Base-by-base conservation (phyloP, 2,888 invertebrate species). In the Platynereis dumerilii region DNA sequence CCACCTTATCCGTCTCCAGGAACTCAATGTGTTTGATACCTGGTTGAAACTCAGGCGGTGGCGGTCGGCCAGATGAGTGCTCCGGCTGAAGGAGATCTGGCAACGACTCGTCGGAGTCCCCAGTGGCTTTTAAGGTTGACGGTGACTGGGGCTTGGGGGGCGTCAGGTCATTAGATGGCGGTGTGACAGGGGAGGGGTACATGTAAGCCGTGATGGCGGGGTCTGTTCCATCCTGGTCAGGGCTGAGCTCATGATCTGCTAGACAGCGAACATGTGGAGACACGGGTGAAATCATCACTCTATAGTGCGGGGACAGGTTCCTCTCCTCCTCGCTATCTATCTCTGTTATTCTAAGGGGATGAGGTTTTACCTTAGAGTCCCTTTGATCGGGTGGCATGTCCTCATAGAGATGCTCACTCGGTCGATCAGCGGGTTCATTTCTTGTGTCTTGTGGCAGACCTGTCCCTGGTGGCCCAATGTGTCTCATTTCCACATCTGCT, bases 91-190 rank as follows among this genome's bases (percentile, higher is more conserved):
- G 5, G 34, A 34, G 34, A 12, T 34, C 34, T 7, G 34, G 12
- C 34, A 34, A 34, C 12, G 34, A 34, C 34, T 34, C 34, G 34
- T 34, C 34, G 7, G 34, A 34, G 34, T 34, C 34, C 12, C 34
- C 34, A 12, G 34, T 34, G 34, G 34, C 34, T 34, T 34, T 34
- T 34, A 48, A 48, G 0, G 78, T n/a, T 10, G 69, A 80, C 0
- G 81, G 81, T 2, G 81, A 81, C 56, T 77, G 78, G 17, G 81
- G 80, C 60, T 78, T 77, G 5, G 81, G 81, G 22, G 81, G 81
- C 1, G 81, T 80, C 5, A 76, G 75, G 59, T 79, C 80, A 0
- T 78, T 77, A 57, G 80, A 80, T 5, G 80, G 80, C 0, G 81
- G 79, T 0, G 80, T 79, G 24, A 78, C 80, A 0, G 81, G 80